A percentile compares a stretch with the other conserved stretches of the same genome.
Conservation (phyloP, 23 tunicate species). For the Pegea sp. region DNA sequence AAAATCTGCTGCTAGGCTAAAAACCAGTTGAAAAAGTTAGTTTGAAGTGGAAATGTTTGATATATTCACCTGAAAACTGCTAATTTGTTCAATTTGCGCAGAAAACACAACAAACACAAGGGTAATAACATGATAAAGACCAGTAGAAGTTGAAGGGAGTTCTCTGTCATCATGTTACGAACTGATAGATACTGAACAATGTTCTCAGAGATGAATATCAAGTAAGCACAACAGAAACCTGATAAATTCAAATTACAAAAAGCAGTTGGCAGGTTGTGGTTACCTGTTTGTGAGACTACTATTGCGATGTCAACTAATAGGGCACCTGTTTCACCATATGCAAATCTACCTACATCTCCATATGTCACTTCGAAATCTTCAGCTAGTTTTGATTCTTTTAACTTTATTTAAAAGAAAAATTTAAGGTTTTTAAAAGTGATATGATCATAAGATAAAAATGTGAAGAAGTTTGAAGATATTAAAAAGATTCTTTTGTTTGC, state of each 20-base stretch:
- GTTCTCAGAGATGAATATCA: constrained; percentile 88
- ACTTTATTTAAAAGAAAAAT: no score
- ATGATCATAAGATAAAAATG: no score
- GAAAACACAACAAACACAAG: constrained; percentile 57
- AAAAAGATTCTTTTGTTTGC: no score
- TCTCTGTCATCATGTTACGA: not conserved
- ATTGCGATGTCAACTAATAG: constrained; percentile 67
- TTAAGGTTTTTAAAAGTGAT: no score
- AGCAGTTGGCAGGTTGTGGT: not conserved
- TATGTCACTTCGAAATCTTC: no score
- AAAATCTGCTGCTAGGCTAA: constrained; percentile 80
- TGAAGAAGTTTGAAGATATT: no score
- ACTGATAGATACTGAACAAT: constrained; percentile 38
- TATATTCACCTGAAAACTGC: constrained; percentile 65
- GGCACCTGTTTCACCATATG: constrained; percentile 63
- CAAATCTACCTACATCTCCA: constrained; percentile 75
- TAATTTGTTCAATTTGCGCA: constrained; percentile 75
- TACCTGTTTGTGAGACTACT: constrained; percentile 82
- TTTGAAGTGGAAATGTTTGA: no score
- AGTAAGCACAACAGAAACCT: constrained; percentile 93
- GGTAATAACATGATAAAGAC: constrained; percentile 29
- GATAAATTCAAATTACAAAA: constrained; percentile 1
- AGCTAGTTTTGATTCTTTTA: no score
- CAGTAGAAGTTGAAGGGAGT: constrained; percentile 1
- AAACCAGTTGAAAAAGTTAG: no score